These are phyloP conservation scores for Corvus cornix DNA, from an alignment of 2,113 vertebrate species.

Conservation along the genomic window DNA sequence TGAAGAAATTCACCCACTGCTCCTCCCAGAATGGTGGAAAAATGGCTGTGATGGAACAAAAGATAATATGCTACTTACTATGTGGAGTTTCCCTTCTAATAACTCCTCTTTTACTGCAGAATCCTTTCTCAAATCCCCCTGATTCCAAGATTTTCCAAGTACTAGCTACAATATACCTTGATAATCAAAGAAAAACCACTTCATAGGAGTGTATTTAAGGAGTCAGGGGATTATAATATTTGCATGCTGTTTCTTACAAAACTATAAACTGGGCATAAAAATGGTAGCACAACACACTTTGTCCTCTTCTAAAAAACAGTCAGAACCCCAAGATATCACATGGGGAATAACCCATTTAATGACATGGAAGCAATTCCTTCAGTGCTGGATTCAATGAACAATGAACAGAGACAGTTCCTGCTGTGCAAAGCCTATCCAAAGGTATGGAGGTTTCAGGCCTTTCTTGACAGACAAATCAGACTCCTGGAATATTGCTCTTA, in stretches of 20 bases:
- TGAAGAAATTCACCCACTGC: not conserved
- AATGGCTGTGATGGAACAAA: not conserved
- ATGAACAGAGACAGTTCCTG: not conserved
- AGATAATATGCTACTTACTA: not conserved
- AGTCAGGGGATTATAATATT: not conserved
- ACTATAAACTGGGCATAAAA: not conserved
- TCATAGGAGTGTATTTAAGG: not conserved
- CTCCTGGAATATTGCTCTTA: not conserved
- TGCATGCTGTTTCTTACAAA: not conserved
- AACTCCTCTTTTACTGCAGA: not conserved
- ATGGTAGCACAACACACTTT: not conserved
- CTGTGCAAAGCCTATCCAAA: not conserved
- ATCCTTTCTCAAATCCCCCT: not conserved
- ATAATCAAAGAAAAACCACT: not conserved
- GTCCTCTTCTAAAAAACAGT: not conserved
- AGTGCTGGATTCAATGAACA: not conserved
- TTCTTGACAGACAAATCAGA: not conserved
- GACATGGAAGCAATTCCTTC: constrained; percentile 49
- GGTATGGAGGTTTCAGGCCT: not conserved
- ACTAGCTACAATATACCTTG: not conserved
- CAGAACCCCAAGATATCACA: not conserved
- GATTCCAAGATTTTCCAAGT: not conserved
- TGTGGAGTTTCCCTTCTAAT: not conserved
- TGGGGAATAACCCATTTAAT: not conserved
- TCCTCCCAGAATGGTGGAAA: not conserved